Evolutionary conservation across 2,888 invertebrate species (phyloP), one percentile per base, ranked within the genome.

Genomic region (Drosophila niveifrons): DNA sequence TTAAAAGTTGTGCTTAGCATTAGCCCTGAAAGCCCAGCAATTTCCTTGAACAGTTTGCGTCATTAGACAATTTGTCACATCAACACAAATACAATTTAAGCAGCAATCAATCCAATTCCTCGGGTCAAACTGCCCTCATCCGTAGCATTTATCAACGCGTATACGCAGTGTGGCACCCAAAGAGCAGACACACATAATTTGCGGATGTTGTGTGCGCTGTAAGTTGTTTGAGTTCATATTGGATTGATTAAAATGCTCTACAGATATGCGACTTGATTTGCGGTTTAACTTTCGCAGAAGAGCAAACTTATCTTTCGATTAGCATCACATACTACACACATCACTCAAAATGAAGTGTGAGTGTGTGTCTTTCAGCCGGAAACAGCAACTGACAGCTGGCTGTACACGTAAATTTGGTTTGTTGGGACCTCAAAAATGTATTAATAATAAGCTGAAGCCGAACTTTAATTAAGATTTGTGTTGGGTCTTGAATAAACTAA

Each of bases 51-150:
- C 72, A 71, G 61, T 56, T 75, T 71, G 75, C 48, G 43, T 36
- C 71, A 71, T 75, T 75, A 52, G 62, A 51, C 59, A 63, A 67
- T 50, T 68, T 67, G 48, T 66, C 61, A 47, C 36, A 47, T 7
- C 31, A 17, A 62, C 39, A 55, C 15, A 39, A 53, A 52, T 50
- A 34, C 39, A 66, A 39, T 13, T 69, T 69, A 13, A 36, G n/a
- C 53, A 39, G 28, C 57, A 66, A 75, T 75, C 71, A 75, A 63
- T 48, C 36, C 52, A 36, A 56, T 66, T 66, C 2, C 4, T 58
- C 11, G 39, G 48, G 6, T 61, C 31, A 65, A 57, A 44, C 3
- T 23, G 10, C 52, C n/a, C 23, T 11, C 48, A 2, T 17, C 43
- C 7, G 7, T 11, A 10, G 13, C 44, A 18, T 46, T 46, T 7